Percentiles rank a stretch among this genome's conserved stretches.
phyloP scores from a whole-genome alignment of 2,888 invertebrate species.

The Oscheius onirici region DNA sequence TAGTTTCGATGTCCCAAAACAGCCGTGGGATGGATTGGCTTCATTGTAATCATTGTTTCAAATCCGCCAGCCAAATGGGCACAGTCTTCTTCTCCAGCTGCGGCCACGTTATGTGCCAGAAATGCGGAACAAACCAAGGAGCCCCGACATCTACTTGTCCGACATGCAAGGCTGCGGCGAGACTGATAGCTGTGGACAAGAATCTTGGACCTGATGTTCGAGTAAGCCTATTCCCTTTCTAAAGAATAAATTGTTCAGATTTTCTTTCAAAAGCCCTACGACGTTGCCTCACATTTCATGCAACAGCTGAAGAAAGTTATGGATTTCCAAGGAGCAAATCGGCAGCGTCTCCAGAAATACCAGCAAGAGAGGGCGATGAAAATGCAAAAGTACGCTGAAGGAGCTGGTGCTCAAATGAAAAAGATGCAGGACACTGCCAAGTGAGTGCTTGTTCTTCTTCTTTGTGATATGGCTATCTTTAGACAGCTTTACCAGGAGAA shows the following conservation, averaged over 20 bases:
- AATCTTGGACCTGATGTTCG: slow-evolving; percentile 3
- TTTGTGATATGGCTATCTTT: not conserved
- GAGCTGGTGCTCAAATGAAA: not conserved
- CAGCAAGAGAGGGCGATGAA: not conserved
- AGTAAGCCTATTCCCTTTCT: not conserved
- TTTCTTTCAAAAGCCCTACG: slow-evolving; percentile 18
- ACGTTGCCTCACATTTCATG: slow-evolving; percentile 19
- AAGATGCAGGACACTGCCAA: slow-evolving; percentile 17
- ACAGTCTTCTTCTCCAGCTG: slow-evolving; percentile 17
- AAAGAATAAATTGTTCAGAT: too few species aligned
- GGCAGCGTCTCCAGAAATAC: slow-evolving; percentile 5
- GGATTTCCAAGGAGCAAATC: slow-evolving; percentile 18
- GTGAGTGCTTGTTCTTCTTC: not conserved
- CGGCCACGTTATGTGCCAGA: slow-evolving; percentile 17
- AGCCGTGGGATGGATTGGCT: slow-evolving; percentile 11
- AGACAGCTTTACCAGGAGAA: slow-evolving; percentile 12
- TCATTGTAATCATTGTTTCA: slow-evolving; percentile 23
- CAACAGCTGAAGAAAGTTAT: slow-evolving; percentile 23
- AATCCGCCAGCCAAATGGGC: not conserved
- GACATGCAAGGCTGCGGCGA: not conserved
- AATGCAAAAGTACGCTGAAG: slow-evolving; percentile 16
- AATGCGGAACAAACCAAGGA: slow-evolving; percentile 3
- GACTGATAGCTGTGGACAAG: not conserved
- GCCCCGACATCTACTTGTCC: not conserved
- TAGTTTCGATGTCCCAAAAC: not conserved